Base-by-base conservation (phyloP, 2,888 invertebrate species). In the Hylaea fasciaria region DNA sequence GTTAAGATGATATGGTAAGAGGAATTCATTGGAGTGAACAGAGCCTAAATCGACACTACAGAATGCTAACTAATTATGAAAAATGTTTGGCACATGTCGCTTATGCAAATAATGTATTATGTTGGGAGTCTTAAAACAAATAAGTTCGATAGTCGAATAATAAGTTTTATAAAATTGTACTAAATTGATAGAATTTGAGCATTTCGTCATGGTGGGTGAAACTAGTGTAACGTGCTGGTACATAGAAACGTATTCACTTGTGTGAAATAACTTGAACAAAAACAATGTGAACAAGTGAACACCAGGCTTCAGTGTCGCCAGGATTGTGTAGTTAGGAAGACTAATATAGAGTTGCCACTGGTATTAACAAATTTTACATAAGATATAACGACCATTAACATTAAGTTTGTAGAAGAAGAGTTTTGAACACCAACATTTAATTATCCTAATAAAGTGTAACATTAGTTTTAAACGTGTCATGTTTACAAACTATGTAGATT, bases 391-490 rank as follows among this genome's bases (percentile, higher is more conserved):
- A 11, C 2, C 7, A 10, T 41, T n/a, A 40, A 13, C 14, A 9
- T 8, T 14, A 12, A 40, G n/a, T 40, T 44, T 43, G 28, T 40
- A 59, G 59, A 59, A 14, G 22, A 60, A 46, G 9, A 46, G 32
- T 60, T 49, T 44, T 49, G 49, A 62, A 57, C 56, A 61, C 47
- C 56, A 57, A 53, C 32, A 56, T 61, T 47, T 41, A 46, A 41
- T 41, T 51, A 61, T 43, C 29, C 55, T 48, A 53, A 35, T 44
- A 28, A 13, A 49, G 29, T 37, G 39, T 44, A 48, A 47, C 8
- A 48, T 50, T 50, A 51, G 4, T 28, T 39, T 16, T 29, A 13
- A 57, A 46, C 51, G 37, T 62, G 62, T 74, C 72, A 70, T 71
- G 43, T 43, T 37, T 39, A 52, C 8, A 12, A 53, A 39, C 28